phyloP scores from a whole-genome alignment of 2,888 invertebrate genomes.

The Thelaira solivaga region DNA sequence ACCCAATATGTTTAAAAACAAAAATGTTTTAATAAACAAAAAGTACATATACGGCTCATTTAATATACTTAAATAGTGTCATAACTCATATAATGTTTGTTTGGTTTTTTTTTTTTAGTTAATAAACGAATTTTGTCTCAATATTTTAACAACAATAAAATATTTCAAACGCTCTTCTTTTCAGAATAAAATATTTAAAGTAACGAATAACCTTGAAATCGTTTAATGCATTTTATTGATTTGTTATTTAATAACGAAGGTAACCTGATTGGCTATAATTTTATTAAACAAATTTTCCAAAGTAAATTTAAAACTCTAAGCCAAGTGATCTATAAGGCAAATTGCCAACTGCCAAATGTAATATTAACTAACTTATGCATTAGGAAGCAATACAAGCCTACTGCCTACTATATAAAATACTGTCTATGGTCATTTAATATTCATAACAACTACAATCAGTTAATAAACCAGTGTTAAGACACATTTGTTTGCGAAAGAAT shows the following conservation, averaged over 20 bases:
- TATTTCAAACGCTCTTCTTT: too few species aligned
- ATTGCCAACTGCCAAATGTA: constrained; percentile 51
- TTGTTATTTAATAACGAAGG: constrained; percentile 28
- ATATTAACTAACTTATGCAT: not conserved
- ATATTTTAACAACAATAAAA: too few species aligned
- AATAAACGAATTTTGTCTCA: too few species aligned
- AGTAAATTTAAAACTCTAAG: constrained; percentile 8
- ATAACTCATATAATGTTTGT: too few species aligned
- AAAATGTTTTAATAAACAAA: too few species aligned
- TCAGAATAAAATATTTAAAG: too few species aligned
- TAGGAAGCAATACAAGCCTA: constrained; percentile 16
- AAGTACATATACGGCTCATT: too few species aligned
- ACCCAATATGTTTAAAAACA: too few species aligned
- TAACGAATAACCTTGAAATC: constrained; percentile 34
- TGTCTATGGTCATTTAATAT: constrained; percentile 32
- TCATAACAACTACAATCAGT: constrained; percentile 53
- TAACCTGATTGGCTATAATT: constrained; percentile 35
- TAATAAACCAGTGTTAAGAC: constrained; percentile 37
- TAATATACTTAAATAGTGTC: too few species aligned
- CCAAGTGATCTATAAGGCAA: constrained; percentile 52
- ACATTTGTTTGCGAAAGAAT: constrained; percentile 2
- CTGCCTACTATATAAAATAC: constrained; percentile 46
- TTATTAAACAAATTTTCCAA: constrained; percentile 20
- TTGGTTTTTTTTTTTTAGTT: too few species aligned
- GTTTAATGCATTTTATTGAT: not conserved